A percentile compares a stretch with the other conserved stretches of the same genome.
These are phyloP conservation scores for Haliaeetus vocifer DNA, from an alignment of 2,797 vertebrate genomes.

Conservation along the genomic window DNA sequence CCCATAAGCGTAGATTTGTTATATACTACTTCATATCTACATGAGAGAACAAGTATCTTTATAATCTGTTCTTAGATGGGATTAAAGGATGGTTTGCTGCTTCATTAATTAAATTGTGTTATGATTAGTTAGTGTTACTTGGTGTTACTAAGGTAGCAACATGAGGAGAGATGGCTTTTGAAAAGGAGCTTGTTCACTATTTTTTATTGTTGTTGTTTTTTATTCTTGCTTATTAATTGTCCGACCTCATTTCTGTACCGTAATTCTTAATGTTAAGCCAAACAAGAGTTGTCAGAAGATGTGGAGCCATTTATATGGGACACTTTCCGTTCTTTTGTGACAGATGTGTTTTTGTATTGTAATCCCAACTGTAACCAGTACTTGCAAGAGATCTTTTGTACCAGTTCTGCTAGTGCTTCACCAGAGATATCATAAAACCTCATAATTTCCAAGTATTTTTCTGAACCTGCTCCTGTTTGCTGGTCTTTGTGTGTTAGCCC, in stretches of 20 bases:
- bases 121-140: not conserved
- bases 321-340: not conserved
- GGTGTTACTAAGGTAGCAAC: not conserved
- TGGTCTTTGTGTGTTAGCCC: not conserved
- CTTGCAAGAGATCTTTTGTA: not conserved
- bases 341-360: not conserved
- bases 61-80: slow-evolving; percentile 26
- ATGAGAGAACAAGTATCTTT: not conserved
- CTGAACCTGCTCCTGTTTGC: not conserved
- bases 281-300: not conserved
- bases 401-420: not conserved
- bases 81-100: slow-evolving; percentile 27
- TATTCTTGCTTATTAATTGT: not conserved
- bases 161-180: not conserved
- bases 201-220: not conserved
- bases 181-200: not conserved
- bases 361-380: not conserved
- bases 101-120: slow-evolving; percentile 21
- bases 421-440: not conserved
- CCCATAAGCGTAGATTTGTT: not conserved
- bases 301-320: not conserved
- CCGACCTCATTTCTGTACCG: not conserved
- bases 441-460: not conserved
- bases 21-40: not conserved
- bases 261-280: not conserved